A percentile compares a stretch with the other conserved stretches of the same genome.
Evolutionary conservation across 2,888 invertebrate species (phyloP).

Genomic region (Cylloceria caligata): DNA sequence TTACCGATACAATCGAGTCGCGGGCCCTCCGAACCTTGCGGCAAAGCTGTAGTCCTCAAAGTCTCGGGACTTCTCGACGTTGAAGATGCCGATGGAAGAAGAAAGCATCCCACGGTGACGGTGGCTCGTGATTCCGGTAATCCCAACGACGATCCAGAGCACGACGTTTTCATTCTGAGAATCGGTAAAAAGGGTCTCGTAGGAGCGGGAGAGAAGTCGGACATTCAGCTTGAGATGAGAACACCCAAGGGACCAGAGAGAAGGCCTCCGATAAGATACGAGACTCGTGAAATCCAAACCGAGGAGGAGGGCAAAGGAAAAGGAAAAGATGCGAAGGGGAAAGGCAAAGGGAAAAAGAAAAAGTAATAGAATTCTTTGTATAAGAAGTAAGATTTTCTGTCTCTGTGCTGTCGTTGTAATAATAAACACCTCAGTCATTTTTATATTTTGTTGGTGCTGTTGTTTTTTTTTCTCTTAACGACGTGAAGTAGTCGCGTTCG

Average conservation of each 20-base stretch:
- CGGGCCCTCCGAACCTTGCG: conserved; percentile 73
- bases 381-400: neutral
- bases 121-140: conserved; percentile 72
- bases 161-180: conserved; percentile 90
- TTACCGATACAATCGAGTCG: conserved; percentile 75
- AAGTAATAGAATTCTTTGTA: conserved; percentile 7
- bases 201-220: conserved; percentile 89
- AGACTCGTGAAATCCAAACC: conserved; percentile 89
- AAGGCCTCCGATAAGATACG: conserved; percentile 87
- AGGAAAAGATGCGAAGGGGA: conserved; percentile 58
- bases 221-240: conserved; percentile 90
- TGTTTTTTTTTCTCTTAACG: neutral
- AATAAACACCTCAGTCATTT: neutral
- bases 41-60: conserved; percentile 81
- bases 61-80: conserved; percentile 80
- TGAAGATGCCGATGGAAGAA: conserved; percentile 57
- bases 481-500: conserved; percentile 41
- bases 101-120: conserved; percentile 75
- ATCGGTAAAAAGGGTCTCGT: conserved; percentile 91
- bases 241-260: conserved; percentile 89
- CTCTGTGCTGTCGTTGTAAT: neutral
- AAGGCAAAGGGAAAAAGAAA: conserved; percentile 54
- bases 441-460: neutral
- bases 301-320: conserved; percentile 79
- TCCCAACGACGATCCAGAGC: conserved; percentile 87